phyloP scores from a whole-genome alignment of 2,797 vertebrate species.

The Leuciscus waleckii region DNA sequence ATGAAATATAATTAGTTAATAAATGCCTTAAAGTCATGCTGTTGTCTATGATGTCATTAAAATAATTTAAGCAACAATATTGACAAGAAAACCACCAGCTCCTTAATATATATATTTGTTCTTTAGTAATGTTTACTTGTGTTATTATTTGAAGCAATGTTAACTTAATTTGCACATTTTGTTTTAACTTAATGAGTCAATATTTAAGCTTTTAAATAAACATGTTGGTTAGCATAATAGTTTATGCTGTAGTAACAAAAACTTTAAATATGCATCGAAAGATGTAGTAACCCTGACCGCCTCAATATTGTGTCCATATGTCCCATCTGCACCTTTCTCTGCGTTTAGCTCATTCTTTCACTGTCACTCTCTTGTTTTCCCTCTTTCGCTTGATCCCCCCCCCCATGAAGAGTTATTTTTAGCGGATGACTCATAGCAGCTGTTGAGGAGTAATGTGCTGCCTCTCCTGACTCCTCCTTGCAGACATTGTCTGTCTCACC shows the following conservation, averaged over 20 bases:
- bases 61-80: not conserved
- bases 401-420: slow-evolving; percentile 60
- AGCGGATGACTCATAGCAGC: slow-evolving; percentile 66
- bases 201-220: not conserved
- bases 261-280: not conserved
- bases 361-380: slow-evolving; percentile 30
- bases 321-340: slow-evolving; percentile 8
- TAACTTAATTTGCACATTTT: not conserved
- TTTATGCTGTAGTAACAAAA: not conserved
- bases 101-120: not conserved
- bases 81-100: not conserved
- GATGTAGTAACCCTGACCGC: not conserved
- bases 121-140: slow-evolving; percentile 1
- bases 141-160: not conserved
- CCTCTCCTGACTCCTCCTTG: slow-evolving; percentile 52
- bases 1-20: not conserved
- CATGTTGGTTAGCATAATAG: not conserved
- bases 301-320: not conserved
- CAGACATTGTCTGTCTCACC: slow-evolving; percentile 56
- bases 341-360: slow-evolving; percentile 10
- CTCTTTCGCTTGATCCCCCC: slow-evolving; percentile 19
- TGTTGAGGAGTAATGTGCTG: slow-evolving; percentile 55
- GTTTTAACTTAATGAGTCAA: not conserved
- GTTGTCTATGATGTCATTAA: not conserved
- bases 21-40: not conserved